Conservation (phyloP, 2,888 invertebrate species). For the Thereva unica region DNA sequence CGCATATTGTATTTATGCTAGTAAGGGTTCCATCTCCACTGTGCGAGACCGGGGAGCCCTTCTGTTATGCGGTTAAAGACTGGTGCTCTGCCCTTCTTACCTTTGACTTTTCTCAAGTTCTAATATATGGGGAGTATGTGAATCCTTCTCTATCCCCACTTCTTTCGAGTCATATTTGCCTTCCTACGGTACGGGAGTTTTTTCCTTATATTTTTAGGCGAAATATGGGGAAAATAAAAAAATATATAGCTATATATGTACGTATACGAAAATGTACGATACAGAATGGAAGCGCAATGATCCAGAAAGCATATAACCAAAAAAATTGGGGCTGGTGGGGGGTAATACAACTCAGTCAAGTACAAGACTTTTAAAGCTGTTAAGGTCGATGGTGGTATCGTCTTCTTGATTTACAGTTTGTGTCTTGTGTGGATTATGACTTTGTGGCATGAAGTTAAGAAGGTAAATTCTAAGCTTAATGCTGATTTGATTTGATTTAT, state of each 20-base stretch:
- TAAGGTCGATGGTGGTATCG: conserved; percentile 18
- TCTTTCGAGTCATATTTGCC: background rate
- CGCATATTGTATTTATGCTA: conserved; percentile 41
- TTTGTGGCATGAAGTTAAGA: conserved; percentile 32
- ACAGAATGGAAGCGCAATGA: conserved; percentile 29
- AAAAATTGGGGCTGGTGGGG: conserved; percentile 2
- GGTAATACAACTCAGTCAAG: conserved; percentile 21
- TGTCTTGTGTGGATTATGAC: conserved; percentile 41
- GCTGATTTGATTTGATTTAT: conserved; percentile 33
- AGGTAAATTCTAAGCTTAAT: conserved; percentile 32
- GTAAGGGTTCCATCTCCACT: background rate
- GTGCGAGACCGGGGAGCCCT: background rate
- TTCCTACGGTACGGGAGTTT: background rate
- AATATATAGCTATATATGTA: background rate
- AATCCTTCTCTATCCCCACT: conserved; percentile 9
- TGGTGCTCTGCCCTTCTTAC: conserved; percentile 18
- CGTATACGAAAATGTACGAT: conserved; percentile 1
- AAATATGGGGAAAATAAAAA: conserved; percentile 25
- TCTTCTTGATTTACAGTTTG: conserved; percentile 38
- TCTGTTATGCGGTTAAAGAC: conserved; percentile 33
- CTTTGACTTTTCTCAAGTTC: conserved; percentile 24
- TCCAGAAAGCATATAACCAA: conserved; percentile 28
- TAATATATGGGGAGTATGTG: conserved; percentile 16
- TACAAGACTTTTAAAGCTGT: background rate
- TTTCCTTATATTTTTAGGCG: conserved; percentile 7